Conservation (phyloP, 2,113 vertebrate genomes). For the Melospiza melodia region DNA sequence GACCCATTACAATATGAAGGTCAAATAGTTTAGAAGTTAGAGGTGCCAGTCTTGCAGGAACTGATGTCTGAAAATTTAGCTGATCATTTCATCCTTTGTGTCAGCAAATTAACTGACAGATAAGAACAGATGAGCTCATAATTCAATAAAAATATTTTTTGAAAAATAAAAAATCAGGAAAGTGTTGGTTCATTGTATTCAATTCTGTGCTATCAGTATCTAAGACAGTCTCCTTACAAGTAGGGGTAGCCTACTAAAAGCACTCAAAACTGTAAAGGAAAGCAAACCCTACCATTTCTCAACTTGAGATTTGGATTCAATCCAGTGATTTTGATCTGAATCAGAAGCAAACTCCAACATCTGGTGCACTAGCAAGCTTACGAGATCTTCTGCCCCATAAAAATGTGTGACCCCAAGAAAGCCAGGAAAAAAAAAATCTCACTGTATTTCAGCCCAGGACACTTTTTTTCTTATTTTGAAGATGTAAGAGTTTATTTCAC, state of each 20-base stretch:
- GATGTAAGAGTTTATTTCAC: background rate
- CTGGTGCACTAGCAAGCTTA: constrained; percentile 61
- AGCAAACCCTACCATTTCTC: constrained; percentile 60
- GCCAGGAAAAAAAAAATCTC: background rate
- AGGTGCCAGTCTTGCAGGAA: background rate
- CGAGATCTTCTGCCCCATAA: constrained; percentile 63
- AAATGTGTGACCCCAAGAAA: constrained; percentile 27
- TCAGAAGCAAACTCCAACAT: constrained; percentile 68
- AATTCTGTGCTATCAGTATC: background rate
- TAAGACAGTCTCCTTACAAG: constrained; percentile 42
- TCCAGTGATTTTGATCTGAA: constrained; percentile 69
- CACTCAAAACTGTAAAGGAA: constrained; percentile 55
- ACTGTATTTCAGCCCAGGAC: background rate
- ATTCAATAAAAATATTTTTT: background rate
- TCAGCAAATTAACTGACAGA: background rate
- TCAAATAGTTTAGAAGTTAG: background rate
- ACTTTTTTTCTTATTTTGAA: constrained; percentile 36
- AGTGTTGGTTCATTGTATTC: constrained; percentile 16
- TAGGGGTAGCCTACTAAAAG: constrained; percentile 50
- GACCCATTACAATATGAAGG: background rate
- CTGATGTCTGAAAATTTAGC: background rate
- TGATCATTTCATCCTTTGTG: background rate
- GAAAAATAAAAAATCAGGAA: background rate
- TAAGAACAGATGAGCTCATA: background rate
- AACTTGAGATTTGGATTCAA: constrained; percentile 42